Evolutionary conservation across 2,113 vertebrate genomes (phyloP), one percentile per base, ranked within the genome.

Genomic region (Caretta caretta): DNA sequence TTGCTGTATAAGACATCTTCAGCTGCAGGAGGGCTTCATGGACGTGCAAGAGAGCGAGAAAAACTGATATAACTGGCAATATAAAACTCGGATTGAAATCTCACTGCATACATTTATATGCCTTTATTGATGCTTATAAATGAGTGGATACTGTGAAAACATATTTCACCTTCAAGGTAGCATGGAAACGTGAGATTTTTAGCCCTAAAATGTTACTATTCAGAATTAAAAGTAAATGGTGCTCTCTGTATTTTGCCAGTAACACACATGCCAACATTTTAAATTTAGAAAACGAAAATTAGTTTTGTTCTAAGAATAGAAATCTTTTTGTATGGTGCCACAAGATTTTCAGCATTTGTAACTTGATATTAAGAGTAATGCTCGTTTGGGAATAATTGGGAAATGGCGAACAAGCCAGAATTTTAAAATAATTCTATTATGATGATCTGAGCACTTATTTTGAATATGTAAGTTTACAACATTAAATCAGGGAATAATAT

Each of bases 61-160:
- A 92, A 94, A 89, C n/a, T 1, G 29, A 88, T 88, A 80, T 35
- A 53, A 38, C 38, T 83, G 56, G 80, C 65, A 79, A 88, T 48
- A 89, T 83, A 54, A 86, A 91, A 25, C 25, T 65, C 31, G 69
- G 57, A 79, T 79, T 59, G 85, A 95, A 88, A 83, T 96, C 89
- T 86, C 91, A 29, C 62, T 93, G 91, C 46, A 72, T 97, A 57
- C 51, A 76, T 46, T 89, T 85, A 65, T 38, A 17, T 89, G 84
- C 81, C 92, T 95, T 75, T 93, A 86, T 46, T 95, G 87, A 96
- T 97, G 84, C 81, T 90, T 91, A 88, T 59, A 96, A 96, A 89
- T 90, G 88, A 86, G 86, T 89, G 93, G 93, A 97, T 95, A 97
- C 96, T 97, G 81, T 97, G 90, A 93, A 91, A 96, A 85, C 95